Percentiles rank a stretch among this genome's conserved stretches.
These are phyloP conservation scores for Dolichomitus sp. DNA, from an alignment of 2,888 invertebrate genomes.

Conservation along the genomic window DNA sequence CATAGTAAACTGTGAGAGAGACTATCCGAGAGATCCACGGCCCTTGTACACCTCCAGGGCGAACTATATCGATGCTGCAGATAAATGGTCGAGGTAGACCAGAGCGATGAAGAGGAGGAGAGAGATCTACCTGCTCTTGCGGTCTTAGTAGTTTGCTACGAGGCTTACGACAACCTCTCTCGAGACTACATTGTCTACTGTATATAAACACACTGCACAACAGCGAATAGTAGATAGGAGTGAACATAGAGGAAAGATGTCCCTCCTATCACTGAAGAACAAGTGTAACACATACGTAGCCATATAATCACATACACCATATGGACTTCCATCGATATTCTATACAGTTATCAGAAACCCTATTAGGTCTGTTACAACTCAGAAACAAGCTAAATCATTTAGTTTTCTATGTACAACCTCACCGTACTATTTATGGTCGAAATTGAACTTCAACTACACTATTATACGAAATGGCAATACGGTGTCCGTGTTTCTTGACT, in stretches of 20 bases:
- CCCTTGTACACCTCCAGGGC: constrained; percentile 54
- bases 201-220: constrained; percentile 43
- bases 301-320: neutral
- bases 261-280: constrained; percentile 30
- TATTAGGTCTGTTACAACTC: constrained; percentile 17
- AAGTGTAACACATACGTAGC: constrained; percentile 7
- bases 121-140: constrained; percentile 56
- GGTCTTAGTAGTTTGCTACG: constrained; percentile 39
- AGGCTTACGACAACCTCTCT: constrained; percentile 45
- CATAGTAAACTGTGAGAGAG: constrained; percentile 44
- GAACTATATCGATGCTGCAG: constrained; percentile 66
- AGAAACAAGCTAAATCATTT: neutral
- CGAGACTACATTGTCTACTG: constrained; percentile 45
- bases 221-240: constrained; percentile 24
- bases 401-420: neutral
- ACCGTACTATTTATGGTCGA: no score
- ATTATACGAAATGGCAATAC: no score
- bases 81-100: constrained; percentile 58
- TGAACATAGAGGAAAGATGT: constrained; percentile 32
- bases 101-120: constrained; percentile 34
- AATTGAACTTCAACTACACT: no score
- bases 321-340: neutral
- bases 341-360: constrained; percentile 19
- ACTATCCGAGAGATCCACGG: constrained; percentile 60
- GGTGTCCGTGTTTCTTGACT: no score